Percentiles rank a stretch among this genome's conserved stretches.
Evolutionary conservation across 2,113 vertebrate species (phyloP).

Genomic region (Psittacus erithacus): DNA sequence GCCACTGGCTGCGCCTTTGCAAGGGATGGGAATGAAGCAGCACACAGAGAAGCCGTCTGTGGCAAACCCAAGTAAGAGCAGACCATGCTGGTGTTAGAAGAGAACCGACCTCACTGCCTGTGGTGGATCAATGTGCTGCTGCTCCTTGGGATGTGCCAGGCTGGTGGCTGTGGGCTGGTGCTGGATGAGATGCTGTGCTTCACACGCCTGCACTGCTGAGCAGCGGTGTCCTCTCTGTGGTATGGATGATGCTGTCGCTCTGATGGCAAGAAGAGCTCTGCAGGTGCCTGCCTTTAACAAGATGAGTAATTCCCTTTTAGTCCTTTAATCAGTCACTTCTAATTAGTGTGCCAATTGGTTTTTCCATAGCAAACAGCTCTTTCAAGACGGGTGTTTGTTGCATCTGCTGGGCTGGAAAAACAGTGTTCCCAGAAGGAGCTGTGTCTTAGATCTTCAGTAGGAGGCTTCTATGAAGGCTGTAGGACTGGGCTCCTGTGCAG

Average conservation of each 20-base stretch:
- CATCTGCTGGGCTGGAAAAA: background rate
- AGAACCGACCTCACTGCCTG: background rate
- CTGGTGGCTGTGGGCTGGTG: accelerated
- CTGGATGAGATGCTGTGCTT: background rate
- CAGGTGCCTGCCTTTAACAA: conserved; percentile 33
- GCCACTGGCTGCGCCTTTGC: background rate
- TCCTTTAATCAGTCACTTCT: conserved; percentile 47
- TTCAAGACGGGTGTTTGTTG: background rate
- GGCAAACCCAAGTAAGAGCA: background rate
- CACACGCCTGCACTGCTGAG: accelerated
- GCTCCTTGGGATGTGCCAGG: accelerated
- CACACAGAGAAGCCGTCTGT: accelerated
- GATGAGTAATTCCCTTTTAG: conserved; percentile 52
- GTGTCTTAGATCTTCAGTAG: background rate
- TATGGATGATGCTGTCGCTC: background rate
- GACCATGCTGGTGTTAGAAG: accelerated
- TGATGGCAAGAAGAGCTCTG: background rate
- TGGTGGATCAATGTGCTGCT: accelerated
- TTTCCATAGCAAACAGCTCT: conserved; percentile 37
- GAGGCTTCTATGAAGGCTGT: background rate
- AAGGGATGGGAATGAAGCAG: background rate
- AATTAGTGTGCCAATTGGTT: conserved; percentile 46
- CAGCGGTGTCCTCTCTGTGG: background rate
- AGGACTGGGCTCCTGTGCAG: background rate
- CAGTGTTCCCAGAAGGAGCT: background rate